Conservation (phyloP, 2,113 vertebrate species). For the Hemicordylus capensis region DNA sequence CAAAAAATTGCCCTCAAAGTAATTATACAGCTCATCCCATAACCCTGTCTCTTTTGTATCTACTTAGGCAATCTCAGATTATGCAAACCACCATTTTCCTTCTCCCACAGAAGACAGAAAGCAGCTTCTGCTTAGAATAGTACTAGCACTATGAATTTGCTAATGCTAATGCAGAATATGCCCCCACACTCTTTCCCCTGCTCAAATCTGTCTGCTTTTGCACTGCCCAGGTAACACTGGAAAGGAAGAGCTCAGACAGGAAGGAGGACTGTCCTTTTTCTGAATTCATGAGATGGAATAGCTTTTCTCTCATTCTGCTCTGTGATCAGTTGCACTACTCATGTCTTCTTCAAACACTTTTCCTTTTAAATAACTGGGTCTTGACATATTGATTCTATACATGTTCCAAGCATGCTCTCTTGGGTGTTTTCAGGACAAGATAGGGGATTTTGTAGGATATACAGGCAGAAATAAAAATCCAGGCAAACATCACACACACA, state of each 20-base stretch:
- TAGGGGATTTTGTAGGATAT: not conserved
- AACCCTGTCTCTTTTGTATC: not conserved
- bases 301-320: not conserved
- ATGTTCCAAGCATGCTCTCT: not conserved
- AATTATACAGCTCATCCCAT: not conserved
- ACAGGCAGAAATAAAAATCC: not conserved
- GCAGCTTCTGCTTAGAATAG: not conserved
- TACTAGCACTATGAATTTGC: not conserved
- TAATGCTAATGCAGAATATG: not conserved
- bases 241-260: not conserved
- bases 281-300: not conserved
- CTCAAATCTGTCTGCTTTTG: not conserved
- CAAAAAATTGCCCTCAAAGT: not conserved
- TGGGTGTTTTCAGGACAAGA: not conserved
- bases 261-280: not conserved
- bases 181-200: not conserved
- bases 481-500: not conserved
- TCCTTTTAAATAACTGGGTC: not conserved
- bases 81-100: not conserved
- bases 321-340: not conserved
- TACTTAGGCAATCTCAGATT: not conserved
- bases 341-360: not conserved
- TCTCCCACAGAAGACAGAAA: not conserved
- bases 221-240: not conserved
- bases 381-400: not conserved